Evolutionary conservation across 2,113 vertebrate species (phyloP), one percentile per base, ranked within the genome.

Genomic region (Aegithalos caudatus): DNA sequence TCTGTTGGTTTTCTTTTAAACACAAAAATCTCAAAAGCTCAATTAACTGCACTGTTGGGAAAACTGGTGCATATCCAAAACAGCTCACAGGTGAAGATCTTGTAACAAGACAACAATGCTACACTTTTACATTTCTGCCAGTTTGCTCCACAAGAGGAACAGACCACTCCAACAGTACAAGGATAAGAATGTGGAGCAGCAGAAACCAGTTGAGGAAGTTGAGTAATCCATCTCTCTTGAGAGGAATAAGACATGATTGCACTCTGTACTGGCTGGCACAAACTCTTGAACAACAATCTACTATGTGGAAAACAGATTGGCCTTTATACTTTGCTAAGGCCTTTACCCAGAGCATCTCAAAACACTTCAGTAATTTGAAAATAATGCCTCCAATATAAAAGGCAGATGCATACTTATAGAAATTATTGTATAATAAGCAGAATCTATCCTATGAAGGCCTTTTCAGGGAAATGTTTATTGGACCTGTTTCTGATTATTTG

Each of bases 201-300:
- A 96, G 94, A 82, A 96, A 88, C 82, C n/a, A n/a, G n/a, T n/a
- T 6, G 1, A 67, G 74, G 94, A 95, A 95, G 89, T 93, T 93
- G 87, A 97, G 85, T 94, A 86, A 96, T 92, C 88, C 65, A 95
- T 97, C 94, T 95, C 85, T 96, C 94, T 97, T 81, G 82, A 97
- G 97, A 97, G 92, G 79, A 95, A 12, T 94, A 94, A 97, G 96
- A 98, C 89, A 93, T 28, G 81, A 93, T 38, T 97, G 86, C 91
- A 96, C 88, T 96, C 96, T 95, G 97, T 87, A 97, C 97, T 92
- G 94, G 94, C 97, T 98, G 98, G 97, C 96, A 98, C 98, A 97
- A 95, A 76, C 81, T 93, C 93, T 91, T 89, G 77, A 96, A 95
- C 93, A 97, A 98, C 96, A 98, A 97, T 92, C 91, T 70, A 88